phyloP scores from a whole-genome alignment of 35 echinoderm and acorn worm species.

The Apostichopus californicus region DNA sequence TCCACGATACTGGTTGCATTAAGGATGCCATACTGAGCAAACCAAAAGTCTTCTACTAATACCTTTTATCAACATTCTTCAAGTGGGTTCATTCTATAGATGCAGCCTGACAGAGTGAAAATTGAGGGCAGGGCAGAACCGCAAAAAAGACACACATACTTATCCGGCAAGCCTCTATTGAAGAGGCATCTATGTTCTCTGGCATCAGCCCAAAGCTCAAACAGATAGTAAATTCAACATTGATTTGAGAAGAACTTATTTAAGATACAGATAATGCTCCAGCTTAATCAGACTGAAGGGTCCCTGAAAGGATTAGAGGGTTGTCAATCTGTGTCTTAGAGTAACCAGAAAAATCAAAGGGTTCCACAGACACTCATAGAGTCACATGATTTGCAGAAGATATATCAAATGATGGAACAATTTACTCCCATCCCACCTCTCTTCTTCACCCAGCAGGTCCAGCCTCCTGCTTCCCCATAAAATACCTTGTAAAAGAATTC shows the following conservation, averaged over 20 bases:
- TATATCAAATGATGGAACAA: too few relatives aligned
- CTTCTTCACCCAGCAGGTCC: too few relatives aligned
- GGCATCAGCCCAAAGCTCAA: not conserved
- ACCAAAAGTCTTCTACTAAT: conserved; percentile 11
- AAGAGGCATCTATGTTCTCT: not conserved
- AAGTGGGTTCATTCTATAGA: conserved; percentile 26
- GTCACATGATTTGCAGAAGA: too few relatives aligned
- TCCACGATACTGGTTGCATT: not conserved
- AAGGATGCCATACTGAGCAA: not conserved
- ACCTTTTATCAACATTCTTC: conserved; percentile 1
- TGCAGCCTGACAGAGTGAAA: not conserved
- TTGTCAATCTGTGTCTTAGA: too few relatives aligned
- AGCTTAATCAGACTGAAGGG: conserved; percentile 21
- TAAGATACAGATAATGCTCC: conserved; percentile 25
- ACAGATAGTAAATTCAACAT: conserved; percentile 18
- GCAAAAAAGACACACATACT: conserved; percentile 37
- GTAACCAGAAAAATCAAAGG: too few relatives aligned
- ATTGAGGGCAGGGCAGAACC: conserved; percentile 33
- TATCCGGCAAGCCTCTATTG: not conserved
- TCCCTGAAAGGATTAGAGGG: conserved; percentile 12
- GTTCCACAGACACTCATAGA: too few relatives aligned
- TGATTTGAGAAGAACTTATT: not conserved
- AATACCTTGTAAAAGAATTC: too few relatives aligned
- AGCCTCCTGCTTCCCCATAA: too few relatives aligned
- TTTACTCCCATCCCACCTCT: too few relatives aligned